These are phyloP conservation scores for Tenthredo livida DNA, from an alignment of 2,888 invertebrate species.

Conservation along the genomic window DNA sequence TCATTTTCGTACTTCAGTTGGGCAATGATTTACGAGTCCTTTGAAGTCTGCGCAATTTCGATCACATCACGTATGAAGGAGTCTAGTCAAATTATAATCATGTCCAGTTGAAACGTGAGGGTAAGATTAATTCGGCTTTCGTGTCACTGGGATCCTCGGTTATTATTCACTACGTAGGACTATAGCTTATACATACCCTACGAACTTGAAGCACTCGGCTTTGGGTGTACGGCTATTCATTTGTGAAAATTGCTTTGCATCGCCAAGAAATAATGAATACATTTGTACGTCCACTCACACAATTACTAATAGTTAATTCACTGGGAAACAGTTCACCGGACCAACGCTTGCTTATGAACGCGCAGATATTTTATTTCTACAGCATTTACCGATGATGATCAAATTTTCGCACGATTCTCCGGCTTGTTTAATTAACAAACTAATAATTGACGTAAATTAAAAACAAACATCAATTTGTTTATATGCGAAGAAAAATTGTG, in stretches of 20 bases:
- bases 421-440: neutral
- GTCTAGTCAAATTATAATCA: conserved; percentile 26
- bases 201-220: neutral
- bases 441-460: neutral
- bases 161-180: neutral
- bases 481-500: neutral
- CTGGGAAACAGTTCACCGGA: neutral
- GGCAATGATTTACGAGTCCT: neutral
- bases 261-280: neutral
- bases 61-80: conserved; percentile 23
- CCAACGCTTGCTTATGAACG: neutral
- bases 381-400: neutral
- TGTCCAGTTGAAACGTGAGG: conserved; percentile 20
- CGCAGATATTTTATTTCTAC: neutral
- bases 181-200: neutral
- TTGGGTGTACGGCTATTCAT: neutral
- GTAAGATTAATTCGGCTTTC: conserved; percentile 12
- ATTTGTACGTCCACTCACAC: neutral
- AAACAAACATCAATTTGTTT: neutral
- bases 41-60: neutral
- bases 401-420: neutral
- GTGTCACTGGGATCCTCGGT: neutral
- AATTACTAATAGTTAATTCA: neutral
- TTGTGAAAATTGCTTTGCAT: neutral
- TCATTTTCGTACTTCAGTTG: neutral